phyloP scores from a whole-genome alignment of 2,113 vertebrate genomes.

The Hemiprocne comata region DNA sequence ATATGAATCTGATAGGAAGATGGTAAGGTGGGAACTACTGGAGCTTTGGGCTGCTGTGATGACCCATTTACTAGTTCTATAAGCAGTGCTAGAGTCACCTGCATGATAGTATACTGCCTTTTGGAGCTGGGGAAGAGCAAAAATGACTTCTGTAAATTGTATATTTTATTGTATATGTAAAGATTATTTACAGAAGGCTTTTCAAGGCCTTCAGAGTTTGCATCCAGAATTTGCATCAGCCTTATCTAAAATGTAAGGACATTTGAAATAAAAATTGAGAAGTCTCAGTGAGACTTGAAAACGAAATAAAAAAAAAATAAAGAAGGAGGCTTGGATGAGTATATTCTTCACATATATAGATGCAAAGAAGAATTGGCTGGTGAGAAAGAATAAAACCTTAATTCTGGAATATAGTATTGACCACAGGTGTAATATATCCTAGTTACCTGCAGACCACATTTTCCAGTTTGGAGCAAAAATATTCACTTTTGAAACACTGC shows the following conservation, averaged over 20 bases:
- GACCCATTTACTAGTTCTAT: neutral
- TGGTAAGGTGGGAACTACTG: neutral
- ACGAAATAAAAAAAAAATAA: rapidly evolving
- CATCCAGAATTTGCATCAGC: too few species aligned
- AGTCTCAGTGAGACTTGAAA: neutral
- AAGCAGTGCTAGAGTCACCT: neutral
- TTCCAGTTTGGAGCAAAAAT: neutral
- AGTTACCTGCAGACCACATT: neutral
- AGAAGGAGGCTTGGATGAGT: neutral
- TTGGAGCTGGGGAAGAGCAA: neutral
- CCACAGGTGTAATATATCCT: neutral
- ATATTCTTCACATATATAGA: neutral
- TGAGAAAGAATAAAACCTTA: neutral
- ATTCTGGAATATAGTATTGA: neutral
- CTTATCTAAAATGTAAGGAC: neutral
- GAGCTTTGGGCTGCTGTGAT: neutral
- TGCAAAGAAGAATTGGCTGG: neutral
- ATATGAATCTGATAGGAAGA: neutral
- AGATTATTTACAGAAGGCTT: neutral
- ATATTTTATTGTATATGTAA: neutral
- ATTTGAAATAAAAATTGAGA: neutral
- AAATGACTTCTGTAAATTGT: rapidly evolving
- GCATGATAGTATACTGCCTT: neutral
- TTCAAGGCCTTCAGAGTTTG: too few species aligned
- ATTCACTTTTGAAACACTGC: neutral